Evolutionary conservation across 2,797 vertebrate species (phyloP).

Genomic region (Acanthopagrus latus): DNA sequence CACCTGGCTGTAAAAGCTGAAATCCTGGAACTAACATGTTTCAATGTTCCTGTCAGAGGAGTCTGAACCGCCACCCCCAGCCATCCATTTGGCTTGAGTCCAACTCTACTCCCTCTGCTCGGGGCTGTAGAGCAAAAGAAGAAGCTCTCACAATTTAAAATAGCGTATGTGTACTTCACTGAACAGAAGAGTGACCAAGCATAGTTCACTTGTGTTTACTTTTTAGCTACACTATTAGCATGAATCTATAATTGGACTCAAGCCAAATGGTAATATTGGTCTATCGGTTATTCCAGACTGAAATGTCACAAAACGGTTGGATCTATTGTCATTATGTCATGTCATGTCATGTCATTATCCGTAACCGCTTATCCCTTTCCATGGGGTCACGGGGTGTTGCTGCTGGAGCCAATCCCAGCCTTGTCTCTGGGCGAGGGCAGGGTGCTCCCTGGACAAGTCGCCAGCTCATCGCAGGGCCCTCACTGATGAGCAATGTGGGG

Average conservation of each 20-base stretch:
- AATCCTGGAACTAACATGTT: conserved; percentile 30
- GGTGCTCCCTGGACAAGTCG: no score
- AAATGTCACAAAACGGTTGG: not conserved
- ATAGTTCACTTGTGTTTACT: not conserved
- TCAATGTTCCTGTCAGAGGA: conserved; percentile 26
- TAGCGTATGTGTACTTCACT: not conserved
- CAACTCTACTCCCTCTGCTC: not conserved
- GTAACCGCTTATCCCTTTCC: no score
- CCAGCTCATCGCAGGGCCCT: no score
- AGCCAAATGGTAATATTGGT: no score
- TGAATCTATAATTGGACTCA: no score
- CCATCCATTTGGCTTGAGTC: not conserved
- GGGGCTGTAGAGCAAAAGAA: not conserved
- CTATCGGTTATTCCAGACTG: not conserved
- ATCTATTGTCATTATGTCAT: not conserved
- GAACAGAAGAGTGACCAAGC: not conserved
- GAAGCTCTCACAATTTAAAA: not conserved
- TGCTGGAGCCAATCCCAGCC: no score
- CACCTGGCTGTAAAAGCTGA: conserved; percentile 56
- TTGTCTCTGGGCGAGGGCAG: no score
- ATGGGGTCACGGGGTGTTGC: no score
- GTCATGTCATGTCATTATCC: no score
- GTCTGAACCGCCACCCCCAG: not conserved
- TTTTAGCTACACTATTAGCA: not conserved
- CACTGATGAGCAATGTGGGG: no score